Conservation (phyloP, 2,113 vertebrate genomes). For the Glareola pratincola region DNA sequence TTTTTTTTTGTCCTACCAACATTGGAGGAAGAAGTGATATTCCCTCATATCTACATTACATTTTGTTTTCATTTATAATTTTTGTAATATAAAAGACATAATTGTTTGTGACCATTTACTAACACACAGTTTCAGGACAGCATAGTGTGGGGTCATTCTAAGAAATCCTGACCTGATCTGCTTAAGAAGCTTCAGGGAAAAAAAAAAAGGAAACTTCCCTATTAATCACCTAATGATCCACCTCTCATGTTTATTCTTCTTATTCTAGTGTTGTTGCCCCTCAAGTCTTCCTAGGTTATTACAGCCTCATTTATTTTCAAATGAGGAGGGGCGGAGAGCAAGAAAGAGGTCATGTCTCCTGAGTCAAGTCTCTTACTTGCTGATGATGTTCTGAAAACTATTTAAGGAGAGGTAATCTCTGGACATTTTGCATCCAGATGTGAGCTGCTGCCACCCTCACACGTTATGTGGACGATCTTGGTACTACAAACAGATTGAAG, state of each 20-base stretch:
- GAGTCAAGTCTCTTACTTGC: background rate
- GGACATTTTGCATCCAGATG: background rate
- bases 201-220: background rate
- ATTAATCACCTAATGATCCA: background rate
- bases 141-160: background rate
- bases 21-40: background rate
- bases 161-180: background rate
- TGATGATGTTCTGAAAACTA: background rate
- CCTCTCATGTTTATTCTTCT: background rate
- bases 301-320: background rate
- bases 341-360: background rate
- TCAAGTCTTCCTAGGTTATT: background rate
- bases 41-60: background rate
- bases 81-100: background rate
- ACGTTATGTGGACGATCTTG: background rate
- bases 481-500: background rate
- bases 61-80: background rate
- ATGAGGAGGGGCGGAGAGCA: background rate
- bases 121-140: background rate
- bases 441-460: background rate
- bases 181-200: background rate
- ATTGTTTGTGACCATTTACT: background rate
- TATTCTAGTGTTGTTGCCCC: background rate
- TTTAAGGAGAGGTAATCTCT: background rate
- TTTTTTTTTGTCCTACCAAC: background rate